Evolutionary conservation across 1,140 invertebrate genomes (phyloP).

Genomic region (Ptiloglossa arizonensis): DNA sequence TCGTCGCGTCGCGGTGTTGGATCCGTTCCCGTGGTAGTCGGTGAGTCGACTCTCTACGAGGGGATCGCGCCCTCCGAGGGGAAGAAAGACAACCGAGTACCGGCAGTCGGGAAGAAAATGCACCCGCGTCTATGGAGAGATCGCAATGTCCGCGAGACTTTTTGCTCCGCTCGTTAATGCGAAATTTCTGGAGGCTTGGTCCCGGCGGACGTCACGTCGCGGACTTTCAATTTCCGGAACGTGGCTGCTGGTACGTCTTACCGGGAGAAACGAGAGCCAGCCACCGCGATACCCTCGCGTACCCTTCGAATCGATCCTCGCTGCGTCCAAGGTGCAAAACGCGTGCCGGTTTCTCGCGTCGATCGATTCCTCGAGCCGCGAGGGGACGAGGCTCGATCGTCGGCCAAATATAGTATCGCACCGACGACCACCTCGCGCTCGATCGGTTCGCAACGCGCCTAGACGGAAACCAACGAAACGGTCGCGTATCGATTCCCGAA

Average conservation of each 20-base stretch:
- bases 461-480: conserved; percentile 21
- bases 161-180: conserved; percentile 59
- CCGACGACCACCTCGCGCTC: conserved; percentile 8
- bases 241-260: conserved; percentile 14
- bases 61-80: not conserved
- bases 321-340: conserved; percentile 58
- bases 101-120: not conserved
- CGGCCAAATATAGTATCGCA: conserved; percentile 36
- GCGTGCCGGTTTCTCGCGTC: conserved; percentile 38
- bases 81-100: not conserved
- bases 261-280: conserved; percentile 25
- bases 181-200: conserved; percentile 57
- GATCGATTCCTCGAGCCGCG: conserved; percentile 27
- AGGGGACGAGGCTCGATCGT: conserved; percentile 11
- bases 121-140: conserved; percentile 24
- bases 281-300: not conserved
- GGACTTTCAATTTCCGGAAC: conserved; percentile 75
- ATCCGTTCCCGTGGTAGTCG: conserved; percentile 14
- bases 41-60: conserved; percentile 29
- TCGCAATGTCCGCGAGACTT: conserved; percentile 20
- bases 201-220: conserved; percentile 72
- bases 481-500: not conserved
- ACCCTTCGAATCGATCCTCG: conserved; percentile 58
- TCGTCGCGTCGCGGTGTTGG: conserved; percentile 20
- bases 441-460: no score